A percentile compares a stretch with the other conserved stretches of the same genome.
Evolutionary conservation across 2,888 invertebrate species (phyloP).

Genomic region (Spialia ferax): DNA sequence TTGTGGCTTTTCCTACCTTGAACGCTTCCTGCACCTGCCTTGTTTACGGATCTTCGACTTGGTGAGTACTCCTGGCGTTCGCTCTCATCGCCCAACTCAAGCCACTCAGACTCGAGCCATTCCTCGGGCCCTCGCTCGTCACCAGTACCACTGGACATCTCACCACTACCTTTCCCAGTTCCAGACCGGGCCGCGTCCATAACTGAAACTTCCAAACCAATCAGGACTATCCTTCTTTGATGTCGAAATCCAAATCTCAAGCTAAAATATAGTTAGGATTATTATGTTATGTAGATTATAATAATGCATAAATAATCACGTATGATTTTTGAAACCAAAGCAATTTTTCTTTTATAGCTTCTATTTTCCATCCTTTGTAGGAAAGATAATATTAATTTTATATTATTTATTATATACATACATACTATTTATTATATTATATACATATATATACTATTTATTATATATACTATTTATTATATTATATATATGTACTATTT

Average conservation of each 20-base stretch:
- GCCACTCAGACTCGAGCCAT: neutral
- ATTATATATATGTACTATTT: too few relatives aligned
- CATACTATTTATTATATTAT: too few relatives aligned
- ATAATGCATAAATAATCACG: too few relatives aligned
- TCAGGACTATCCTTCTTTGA: neutral
- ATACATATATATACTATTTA: too few relatives aligned
- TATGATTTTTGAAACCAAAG: too few relatives aligned
- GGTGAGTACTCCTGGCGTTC: neutral
- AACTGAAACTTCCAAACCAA: neutral
- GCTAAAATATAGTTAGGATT: neutral
- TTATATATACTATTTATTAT: too few relatives aligned
- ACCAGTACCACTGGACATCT: neutral
- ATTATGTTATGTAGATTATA: too few relatives aligned
- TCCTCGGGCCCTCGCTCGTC: neutral
- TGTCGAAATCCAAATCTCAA: neutral
- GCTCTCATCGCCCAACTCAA: neutral
- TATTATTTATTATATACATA: too few relatives aligned
- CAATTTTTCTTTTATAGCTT: too few relatives aligned
- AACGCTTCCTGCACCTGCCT: neutral
- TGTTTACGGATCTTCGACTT: neutral
- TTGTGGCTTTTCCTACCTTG: neutral
- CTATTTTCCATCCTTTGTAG: too few relatives aligned
- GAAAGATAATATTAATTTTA: too few relatives aligned
- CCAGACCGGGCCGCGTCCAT: neutral
- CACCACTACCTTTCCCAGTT: neutral